Evolutionary conservation across 2,888 invertebrate species (phyloP).

Genomic region (Tinea trinotella): DNA sequence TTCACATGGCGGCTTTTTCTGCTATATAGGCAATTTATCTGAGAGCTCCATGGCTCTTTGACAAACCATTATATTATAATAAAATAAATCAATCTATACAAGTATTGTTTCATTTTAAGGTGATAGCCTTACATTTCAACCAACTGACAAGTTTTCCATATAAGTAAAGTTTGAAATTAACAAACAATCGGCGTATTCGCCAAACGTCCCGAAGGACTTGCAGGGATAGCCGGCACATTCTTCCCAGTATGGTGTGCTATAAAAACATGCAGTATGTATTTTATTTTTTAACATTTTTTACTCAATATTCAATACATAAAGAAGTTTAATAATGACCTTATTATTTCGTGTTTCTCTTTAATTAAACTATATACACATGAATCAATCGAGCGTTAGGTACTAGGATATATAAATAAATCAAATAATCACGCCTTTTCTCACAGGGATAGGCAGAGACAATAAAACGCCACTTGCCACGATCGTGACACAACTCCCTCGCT

Average conservation of each 20-base stretch:
- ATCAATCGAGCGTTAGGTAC: too few species aligned
- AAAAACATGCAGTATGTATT: neutral
- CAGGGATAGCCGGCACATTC: slow-evolving; percentile 18
- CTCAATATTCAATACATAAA: neutral
- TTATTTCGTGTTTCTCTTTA: too few species aligned
- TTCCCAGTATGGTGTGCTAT: slow-evolving; percentile 16
- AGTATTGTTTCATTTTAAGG: neutral
- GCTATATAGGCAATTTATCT: too few species aligned
- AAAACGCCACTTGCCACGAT: too few species aligned
- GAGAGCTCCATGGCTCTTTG: too few species aligned
- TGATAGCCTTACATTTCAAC: neutral
- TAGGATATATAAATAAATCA: too few species aligned
- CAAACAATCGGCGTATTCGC: slow-evolving; percentile 21
- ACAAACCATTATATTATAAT: too few species aligned
- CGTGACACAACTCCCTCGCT: too few species aligned
- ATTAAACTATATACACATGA: too few species aligned
- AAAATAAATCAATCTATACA: neutral
- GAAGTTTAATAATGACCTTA: neutral
- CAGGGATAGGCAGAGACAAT: too few species aligned
- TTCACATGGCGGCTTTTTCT: too few species aligned
- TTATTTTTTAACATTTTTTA: neutral
- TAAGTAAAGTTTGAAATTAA: slow-evolving; percentile 19
- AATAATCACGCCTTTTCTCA: too few species aligned
- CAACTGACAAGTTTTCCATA: slow-evolving; percentile 1
- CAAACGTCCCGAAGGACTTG: slow-evolving; percentile 9